Evolutionary conservation across 2,888 invertebrate genomes (phyloP), one percentile per base, ranked within the genome.

Genomic region (Heliconius ismenius): DNA sequence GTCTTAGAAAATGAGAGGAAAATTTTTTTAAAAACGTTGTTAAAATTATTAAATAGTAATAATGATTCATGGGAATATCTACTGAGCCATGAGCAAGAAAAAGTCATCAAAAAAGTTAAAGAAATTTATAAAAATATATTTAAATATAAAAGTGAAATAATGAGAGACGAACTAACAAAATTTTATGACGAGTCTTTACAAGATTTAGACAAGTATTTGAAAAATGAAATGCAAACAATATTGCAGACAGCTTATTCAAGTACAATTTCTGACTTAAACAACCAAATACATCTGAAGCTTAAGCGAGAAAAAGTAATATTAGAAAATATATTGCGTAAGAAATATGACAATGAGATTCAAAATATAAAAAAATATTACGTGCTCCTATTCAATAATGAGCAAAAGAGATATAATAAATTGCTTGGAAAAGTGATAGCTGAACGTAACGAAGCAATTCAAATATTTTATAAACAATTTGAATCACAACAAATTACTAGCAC

Each of bases 341-440:
- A 80, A 79, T 90, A 89, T 79, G 73, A 81, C 2, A 81, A 78
- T 24, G 91, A 94, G 85, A 77, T 91, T 1, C 60, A 80, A 21
- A 93, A 93, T 84, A 81, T 93, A 13, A 87, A 84, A 76, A 81
- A 84, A 75, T 94, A 94, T 83, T 94, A 94, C 80, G 86, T 85
- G 72, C 82, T 92, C 39, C 84, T 94, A 62, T 83, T 91, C 28
- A 82, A 87, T 24, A 89, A 92, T 81, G 92, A 93, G 83, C 60
- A 83, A 6, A 77, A 85, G 60, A 87, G 86, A 83, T 85, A 85
- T 76, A 85, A 84, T n/a, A 83, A 83, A 76, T 78, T 91, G 0
- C 82, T 91, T n/a, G 88, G 89, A 78, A 81, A 84, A 73, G 87
- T 88, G 7, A 81, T 90, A 60, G 74, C 81, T 74, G 88, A 90